Percentiles rank a stretch among this genome's conserved stretches.
Evolutionary conservation across 2,888 invertebrate species (phyloP).

Genomic region (Stegana nigrithorax): DNA sequence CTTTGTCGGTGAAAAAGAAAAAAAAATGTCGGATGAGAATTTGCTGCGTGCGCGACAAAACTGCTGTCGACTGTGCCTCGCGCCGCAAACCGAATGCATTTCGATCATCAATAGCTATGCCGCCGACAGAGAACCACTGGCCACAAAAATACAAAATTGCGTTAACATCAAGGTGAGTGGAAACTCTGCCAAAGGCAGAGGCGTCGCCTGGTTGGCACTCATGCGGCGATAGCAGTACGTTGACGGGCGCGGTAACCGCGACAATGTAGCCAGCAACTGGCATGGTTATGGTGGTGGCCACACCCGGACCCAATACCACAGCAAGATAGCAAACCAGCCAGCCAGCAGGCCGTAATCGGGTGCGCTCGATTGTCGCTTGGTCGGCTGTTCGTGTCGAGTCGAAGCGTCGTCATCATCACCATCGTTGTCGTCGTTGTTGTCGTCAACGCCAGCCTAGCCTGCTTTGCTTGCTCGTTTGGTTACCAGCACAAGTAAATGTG

Average conservation of each 20-base stretch:
- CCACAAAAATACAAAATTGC: constrained; percentile 67
- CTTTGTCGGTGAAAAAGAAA: background rate
- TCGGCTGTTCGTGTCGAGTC: too few relatives aligned
- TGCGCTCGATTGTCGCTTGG: too few relatives aligned
- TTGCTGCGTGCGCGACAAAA: constrained; percentile 60
- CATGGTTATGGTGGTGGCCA: too few relatives aligned
- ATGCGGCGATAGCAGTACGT: too few relatives aligned
- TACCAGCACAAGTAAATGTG: background rate
- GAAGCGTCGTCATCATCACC: background rate
- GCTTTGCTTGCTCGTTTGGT: constrained; percentile 1
- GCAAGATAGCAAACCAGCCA: background rate
- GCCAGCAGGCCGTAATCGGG: background rate
- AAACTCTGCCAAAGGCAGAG: too few relatives aligned
- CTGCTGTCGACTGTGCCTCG: constrained; percentile 68
- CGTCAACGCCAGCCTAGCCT: background rate
- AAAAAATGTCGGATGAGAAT: constrained; percentile 37
- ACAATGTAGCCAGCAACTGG: background rate
- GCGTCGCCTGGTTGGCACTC: too few relatives aligned
- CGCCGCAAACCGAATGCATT: constrained; percentile 69
- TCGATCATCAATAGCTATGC: constrained; percentile 69
- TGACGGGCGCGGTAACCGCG: constrained; percentile 14
- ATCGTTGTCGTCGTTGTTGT: background rate
- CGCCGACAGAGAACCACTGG: constrained; percentile 68
- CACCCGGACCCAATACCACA: constrained; percentile 26
- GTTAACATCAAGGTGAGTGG: constrained; percentile 69